These are phyloP conservation scores for Cydia splendana DNA, from an alignment of 1,140 invertebrate species.

Conservation along the genomic window DNA sequence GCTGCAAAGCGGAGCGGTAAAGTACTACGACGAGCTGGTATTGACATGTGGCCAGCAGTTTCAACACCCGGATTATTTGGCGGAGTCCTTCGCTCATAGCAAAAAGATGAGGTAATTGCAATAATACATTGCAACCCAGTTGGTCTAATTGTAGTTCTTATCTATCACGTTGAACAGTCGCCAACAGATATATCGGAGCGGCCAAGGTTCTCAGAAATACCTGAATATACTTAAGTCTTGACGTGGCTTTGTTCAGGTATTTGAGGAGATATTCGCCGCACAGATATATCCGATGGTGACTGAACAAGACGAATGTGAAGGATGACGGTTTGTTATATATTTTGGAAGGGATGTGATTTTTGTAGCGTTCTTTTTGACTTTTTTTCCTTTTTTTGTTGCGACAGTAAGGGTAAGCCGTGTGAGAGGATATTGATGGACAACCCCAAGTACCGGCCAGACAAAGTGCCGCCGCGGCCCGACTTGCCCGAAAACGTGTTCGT, in stretches of 20 bases:
- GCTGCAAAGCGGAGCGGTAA: slow-evolving; percentile 75
- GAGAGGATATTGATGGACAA: slow-evolving; percentile 62
- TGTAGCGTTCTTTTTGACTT: slow-evolving; percentile 3
- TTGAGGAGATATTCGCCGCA: no score
- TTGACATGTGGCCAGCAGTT: slow-evolving; percentile 83
- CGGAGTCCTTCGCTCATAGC: slow-evolving; percentile 53
- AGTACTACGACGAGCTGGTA: slow-evolving; percentile 83
- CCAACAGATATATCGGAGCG: no score
- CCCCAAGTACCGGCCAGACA: slow-evolving; percentile 56
- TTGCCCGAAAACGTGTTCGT: slow-evolving; percentile 81
- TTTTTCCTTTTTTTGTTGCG: slow-evolving; percentile 20
- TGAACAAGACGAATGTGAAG: no score
- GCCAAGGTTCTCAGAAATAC: no score
- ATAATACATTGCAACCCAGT: no score
- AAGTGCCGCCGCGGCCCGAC: slow-evolving; percentile 48
- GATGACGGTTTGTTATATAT: no score
- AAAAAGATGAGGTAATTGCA: slow-evolving; percentile 60
- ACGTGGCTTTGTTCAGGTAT: no score
- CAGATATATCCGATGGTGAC: no score
- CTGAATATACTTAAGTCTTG: no score
- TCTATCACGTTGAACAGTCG: no score
- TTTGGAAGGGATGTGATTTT: no score
- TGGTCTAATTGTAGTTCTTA: no score
- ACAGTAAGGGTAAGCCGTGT: slow-evolving; percentile 60
- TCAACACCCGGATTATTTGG: slow-evolving; percentile 76